Evolutionary conservation across 2,797 vertebrate genomes (phyloP), one percentile per base, ranked within the genome.

Genomic region (Bovichtus variegatus): DNA sequence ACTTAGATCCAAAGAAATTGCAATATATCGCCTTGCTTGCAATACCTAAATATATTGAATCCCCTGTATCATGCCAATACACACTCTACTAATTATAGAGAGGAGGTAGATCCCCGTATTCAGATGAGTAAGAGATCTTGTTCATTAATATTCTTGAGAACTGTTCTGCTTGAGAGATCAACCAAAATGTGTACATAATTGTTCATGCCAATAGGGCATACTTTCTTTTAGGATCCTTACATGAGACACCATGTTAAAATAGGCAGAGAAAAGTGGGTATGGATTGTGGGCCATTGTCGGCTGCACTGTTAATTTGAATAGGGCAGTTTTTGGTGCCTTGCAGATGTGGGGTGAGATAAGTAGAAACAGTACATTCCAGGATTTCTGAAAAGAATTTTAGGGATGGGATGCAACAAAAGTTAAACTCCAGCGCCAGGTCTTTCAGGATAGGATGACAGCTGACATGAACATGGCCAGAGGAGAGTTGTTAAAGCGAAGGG

Each of bases 321-420:
- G 13, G 38, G 38, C 36, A 68, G 41, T n/a, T 59, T 62, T 23
- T 36, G 27, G 44, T 67, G 65, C 53, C 25, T 44, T 53, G 51
- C 38, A 75, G 46, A 67, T 71, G 61, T 46, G 49, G 44, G 61
- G 41, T 11, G 58, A 68, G 40, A 53, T 27, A 34, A 61, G 54
- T 50, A 64, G 49, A 76, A 78, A 74, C 9, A 25, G 62, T 15
- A n/a, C 67, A 55, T 54, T 69, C 23, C 29, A 44, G 19, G 50
- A 62, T 62, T 62, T 75, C 38, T 54, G 23, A 41, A 64, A 80
- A 15, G 40, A 68, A 58, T 63, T 63, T 69, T 21, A 51, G 29
- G 29, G 57, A 47, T 40, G 19, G 13, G 31, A 51, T 71, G 49
- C 41, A 77, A 51, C 23, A 66, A 51, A 66, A 43, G 47, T 66